Base-by-base conservation (phyloP, 64 coral and sea anemone genomes). In the Stichodactyla mertensii region DNA sequence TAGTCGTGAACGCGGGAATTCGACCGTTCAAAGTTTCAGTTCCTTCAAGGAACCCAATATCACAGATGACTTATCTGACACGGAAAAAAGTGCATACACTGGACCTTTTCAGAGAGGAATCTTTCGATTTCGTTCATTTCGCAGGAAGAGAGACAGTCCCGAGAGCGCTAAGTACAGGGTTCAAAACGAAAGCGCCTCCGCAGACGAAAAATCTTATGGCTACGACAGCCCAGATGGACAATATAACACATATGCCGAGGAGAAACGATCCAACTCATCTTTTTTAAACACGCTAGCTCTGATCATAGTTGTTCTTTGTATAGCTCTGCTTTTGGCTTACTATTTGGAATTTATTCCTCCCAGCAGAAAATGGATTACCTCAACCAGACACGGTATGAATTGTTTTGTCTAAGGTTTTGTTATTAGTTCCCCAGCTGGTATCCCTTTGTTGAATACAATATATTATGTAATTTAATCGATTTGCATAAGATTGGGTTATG, bases 71-170 rank as follows among this genome's bases (percentile, higher is more conserved):
- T 85, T 85, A 36, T 85, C 83, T 36, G 83, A 85, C 24, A 28
- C 83, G 2, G 83, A 85, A 16, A 74, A 23, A 74, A 85, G 83
- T 85, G 54, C 55, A 26, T 85, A 85, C 56, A 55, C 83, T 19
- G 83, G 83, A 4, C 83, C 83, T 85, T 85, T 85, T 85, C 83
- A 85, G 24, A 85, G 83, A 85, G 83, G 83, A 57, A 9, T 57
- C 1, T 85, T 85, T 31, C 20, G 83, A 36, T 85, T 85, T 85
- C 83, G 83, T 7, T 85, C 83, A 11, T 85, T 85, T 56, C 45
- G 83, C 0, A 55, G 83, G 20, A 85, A 85, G 28, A 85, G 54
- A 55, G 83, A 85, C 60, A 85, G 83, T 60, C 83, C 83, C 15
- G 83, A 85, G 52, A 85, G 83, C 16, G 16, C 55, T 5, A 85